Base-by-base conservation (phyloP, 2,113 vertebrate species). In the Gavia stellata region DNA sequence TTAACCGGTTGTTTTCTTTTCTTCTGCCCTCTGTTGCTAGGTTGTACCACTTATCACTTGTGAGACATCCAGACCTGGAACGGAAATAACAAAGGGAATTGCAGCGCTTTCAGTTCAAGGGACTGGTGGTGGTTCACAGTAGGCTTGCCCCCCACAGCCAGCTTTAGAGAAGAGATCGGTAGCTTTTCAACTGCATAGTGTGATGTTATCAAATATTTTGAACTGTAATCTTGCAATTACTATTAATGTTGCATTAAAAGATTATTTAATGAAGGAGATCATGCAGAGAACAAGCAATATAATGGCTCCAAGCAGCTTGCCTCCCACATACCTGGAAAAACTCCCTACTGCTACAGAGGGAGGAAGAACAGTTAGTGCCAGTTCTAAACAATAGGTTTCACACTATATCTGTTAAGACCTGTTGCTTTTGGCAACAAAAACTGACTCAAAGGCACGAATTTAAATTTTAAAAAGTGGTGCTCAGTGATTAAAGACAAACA, bases 191-290 rank as follows among this genome's bases (percentile, higher is more conserved):
- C 88, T 87, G 80, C 96, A 84, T 97, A 77, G 94, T 95, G 97
- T 89, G 96, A 95, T 98, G 96, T 97, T 98, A 98, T 97, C 96
- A 98, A 98, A 98, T 97, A 98, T 98, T 98, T 98, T 97, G 95
- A 98, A 97, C 95, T 91, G 86, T 97, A 98, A 98, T 98, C 97
- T 98, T 97, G 92, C 97, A 97, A 98, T 98, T 98, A 94, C 95
- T 98, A 98, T 97, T 97, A 98, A 98, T 97, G 96, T 97, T 98
- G 92, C 97, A 97, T 97, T 98, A 97, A 97, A 98, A 97, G 97
- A 98, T 97, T 97, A 97, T 98, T 98, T 98, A 98, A 98, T 98
- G 97, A 97, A 97, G 97, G 95, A 95, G 93, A 96, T 96, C 97
- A 96, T 95, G 97, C 97, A 86, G 90, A 87, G 97, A 98, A 97